Base-by-base conservation (phyloP, 2,797 vertebrate genomes). In the Intellagama lesueurii region DNA sequence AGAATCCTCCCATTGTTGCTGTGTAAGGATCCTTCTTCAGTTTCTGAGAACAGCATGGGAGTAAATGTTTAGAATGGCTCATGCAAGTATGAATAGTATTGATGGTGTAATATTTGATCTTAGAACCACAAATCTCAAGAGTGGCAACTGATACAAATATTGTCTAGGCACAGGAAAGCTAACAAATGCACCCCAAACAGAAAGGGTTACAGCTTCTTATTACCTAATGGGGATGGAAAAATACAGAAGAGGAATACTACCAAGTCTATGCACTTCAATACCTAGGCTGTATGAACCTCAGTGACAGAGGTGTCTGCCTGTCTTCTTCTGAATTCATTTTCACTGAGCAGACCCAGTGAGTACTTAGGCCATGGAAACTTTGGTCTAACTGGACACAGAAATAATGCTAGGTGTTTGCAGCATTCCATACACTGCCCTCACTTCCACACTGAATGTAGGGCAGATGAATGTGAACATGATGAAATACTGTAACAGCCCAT, bases 21-120 rank as follows among this genome's bases (percentile, higher is more conserved):
- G 97, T 97, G 1, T 99, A 99, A 0, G 99, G 98, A 94, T 99
- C 98, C 91, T 97, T 98, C 92, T 96, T 98, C 90, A 98, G 96
- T 94, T 98, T 99, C 99, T 99, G 97, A 78, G 73, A 93, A 35
- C 1, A 94, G 92, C 30, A 95, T 92, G 44, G 7, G 89, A 79
- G 81, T 91, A 94, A 88, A 94, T 52, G 83, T 88, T 89, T 56
- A 92, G 92, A 90, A 64, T 16, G 35, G 66, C 84, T 56, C 52
- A 77, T 1, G 49, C 26, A 0, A n/a, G 75, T 73, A 83, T 91
- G 24, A 32, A 44, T 73, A 68, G 26, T 47, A 76, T 32, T 76
- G 75, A 32, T 82, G 24, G 7, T 17, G 26, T 3, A 3, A 19
- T 6, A 40, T 26, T 40, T 68, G 30, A 44, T 44, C 6, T 19